Base-by-base conservation (phyloP, 2,113 vertebrate species). In the Macroglossus sobrinus region DNA sequence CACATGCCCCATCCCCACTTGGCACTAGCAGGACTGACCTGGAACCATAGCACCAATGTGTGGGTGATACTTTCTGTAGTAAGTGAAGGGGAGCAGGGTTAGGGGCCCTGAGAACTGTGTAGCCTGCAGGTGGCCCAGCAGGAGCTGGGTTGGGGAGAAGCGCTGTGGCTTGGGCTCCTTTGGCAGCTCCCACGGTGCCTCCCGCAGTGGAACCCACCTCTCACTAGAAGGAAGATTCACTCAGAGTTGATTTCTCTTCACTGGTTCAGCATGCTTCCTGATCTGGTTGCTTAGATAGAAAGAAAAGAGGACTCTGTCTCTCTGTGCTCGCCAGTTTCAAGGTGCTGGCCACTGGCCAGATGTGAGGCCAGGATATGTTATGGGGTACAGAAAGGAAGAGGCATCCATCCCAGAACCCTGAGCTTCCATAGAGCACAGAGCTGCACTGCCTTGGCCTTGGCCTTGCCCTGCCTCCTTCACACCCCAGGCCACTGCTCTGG, bases 1-100 rank as follows among this genome's bases (percentile, higher is more conserved):
- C 1, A 0, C 13, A 8, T 7, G 21, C 28, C 14, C 35, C 4
- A 13, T 3, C 26, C 10, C 4, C 69, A 47, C 30, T 33, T 0
- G 3, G 35, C 28, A 81, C 8, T 18, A 5, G 16, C 7, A 2
- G 18, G 14, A 47, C 10, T 33, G 19, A 50, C 55, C 45, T 22
- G 35, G 59, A 59, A 47, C 40, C 3, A 33, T 6, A 43, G 69
- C 57, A 10, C 4, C 11, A 64, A 11, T 7, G 13, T 21, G 90
- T 21, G 33, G 38, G 24, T 2, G 2, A 94, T 66, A 26, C 12
- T 13, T 13, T 47, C 24, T 40, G 7, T 0, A 69, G 33, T 13
- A 53, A 43, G 13, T 22, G n/a, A n/a, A 18, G n/a, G 13, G 63
- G 47, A 26, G 5, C 14, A 19, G 4, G 33, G 33, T 33, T 14